phyloP scores from a whole-genome alignment of 2,113 vertebrate genomes.

The Eulacestoma nigropectus region DNA sequence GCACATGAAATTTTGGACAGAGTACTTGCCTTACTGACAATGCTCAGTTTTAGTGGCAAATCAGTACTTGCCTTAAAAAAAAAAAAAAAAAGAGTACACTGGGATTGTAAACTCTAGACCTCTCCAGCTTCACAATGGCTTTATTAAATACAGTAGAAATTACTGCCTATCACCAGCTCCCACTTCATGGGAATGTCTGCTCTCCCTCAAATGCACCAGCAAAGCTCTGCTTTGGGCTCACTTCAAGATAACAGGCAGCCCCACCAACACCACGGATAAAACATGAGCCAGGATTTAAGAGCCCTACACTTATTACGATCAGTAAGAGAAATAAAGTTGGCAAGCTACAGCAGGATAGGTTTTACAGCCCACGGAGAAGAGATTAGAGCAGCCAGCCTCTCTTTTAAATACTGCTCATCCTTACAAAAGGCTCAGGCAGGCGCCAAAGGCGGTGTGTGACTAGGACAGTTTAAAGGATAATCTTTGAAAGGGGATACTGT shows the following conservation, averaged over 20 bases:
- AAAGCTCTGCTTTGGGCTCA: background rate
- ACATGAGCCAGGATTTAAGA: background rate
- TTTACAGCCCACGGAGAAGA: background rate
- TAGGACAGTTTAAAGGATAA: conserved; percentile 28
- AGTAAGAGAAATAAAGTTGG: conserved; percentile 16
- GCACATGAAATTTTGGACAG: conserved; percentile 24
- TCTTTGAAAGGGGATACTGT: conserved; percentile 43
- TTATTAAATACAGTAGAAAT: conserved; percentile 12
- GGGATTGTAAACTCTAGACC: background rate
- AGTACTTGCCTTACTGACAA: background rate
- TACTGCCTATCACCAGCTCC: background rate
- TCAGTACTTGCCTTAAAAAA: background rate
- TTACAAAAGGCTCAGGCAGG: conserved; percentile 22
- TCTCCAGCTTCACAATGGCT: background rate
- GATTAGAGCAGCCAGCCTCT: conserved; percentile 7
- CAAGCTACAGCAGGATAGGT: background rate
- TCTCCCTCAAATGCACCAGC: background rate
- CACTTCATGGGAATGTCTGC: background rate
- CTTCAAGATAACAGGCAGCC: background rate
- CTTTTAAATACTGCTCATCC: conserved; percentile 15
- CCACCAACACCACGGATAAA: background rate
- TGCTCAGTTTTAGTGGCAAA: background rate
- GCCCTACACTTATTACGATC: background rate
- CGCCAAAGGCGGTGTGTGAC: background rate
- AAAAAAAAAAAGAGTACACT: too few relatives aligned